Conservation (phyloP, 2,888 invertebrate species). For the Parnassius mnemosyne region DNA sequence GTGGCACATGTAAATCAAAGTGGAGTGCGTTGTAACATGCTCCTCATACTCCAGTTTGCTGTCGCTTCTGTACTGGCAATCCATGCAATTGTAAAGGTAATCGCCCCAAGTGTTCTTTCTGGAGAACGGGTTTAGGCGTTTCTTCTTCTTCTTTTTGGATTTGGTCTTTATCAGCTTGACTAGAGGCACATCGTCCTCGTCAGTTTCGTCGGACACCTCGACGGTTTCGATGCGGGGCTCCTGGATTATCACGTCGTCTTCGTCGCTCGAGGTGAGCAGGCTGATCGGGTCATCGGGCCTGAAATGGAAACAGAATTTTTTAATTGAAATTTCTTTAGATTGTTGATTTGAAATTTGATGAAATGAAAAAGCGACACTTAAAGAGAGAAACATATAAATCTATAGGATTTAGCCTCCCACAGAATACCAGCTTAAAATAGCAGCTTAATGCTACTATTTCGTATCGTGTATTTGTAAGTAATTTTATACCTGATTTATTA, state of each 20-base stretch:
- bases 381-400: no score
- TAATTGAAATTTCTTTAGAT: no score
- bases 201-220: constrained; percentile 63
- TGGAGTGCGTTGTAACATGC: constrained; percentile 25
- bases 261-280: constrained; percentile 66
- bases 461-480: no score
- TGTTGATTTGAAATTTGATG: no score
- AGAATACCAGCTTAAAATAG: no score
- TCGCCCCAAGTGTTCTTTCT: constrained; percentile 36
- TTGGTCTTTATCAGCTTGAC: constrained; percentile 43
- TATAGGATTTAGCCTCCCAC: no score
- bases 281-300: constrained; percentile 60
- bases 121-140: constrained; percentile 9
- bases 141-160: neutral
- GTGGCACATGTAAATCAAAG: constrained; percentile 48
- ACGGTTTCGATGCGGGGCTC: constrained; percentile 67
- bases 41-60: constrained; percentile 19
- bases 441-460: no score
- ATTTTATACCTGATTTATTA: no score
- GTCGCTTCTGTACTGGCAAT: constrained; percentile 43
- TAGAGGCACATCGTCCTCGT: constrained; percentile 65
- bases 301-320: constrained; percentile 17
- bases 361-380: no score
- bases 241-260: constrained; percentile 66
- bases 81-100: constrained; percentile 46